These are phyloP conservation scores for Cynodonichthys magdalenae DNA, from an alignment of 2,797 vertebrate species.

Conservation along the genomic window DNA sequence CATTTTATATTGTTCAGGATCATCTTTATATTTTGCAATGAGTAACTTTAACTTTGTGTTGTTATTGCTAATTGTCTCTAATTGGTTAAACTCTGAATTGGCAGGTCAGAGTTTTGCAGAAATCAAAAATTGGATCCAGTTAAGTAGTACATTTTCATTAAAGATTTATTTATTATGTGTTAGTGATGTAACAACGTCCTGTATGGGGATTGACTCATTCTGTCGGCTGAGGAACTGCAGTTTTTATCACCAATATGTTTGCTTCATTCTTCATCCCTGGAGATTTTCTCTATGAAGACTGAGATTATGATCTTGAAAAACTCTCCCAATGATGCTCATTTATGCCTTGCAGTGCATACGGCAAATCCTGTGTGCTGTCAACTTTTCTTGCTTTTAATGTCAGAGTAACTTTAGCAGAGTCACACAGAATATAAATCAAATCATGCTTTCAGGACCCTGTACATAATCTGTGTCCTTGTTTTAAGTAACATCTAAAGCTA, in stretches of 20 bases:
- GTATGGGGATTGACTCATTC: too few species aligned
- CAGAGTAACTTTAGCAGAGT: constrained; percentile 14
- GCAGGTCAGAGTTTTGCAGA: too few species aligned
- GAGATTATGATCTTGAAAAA: constrained; percentile 16
- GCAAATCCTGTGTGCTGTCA: not conserved
- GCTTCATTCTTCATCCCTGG: not conserved
- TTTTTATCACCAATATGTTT: not conserved
- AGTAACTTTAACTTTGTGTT: too few species aligned
- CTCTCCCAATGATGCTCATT: constrained; percentile 11
- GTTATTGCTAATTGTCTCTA: too few species aligned
- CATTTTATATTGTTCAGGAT: too few species aligned
- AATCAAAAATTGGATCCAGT: too few species aligned
- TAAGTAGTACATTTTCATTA: too few species aligned
- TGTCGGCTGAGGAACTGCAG: not conserved
- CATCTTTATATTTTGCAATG: too few species aligned
- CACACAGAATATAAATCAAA: constrained; percentile 23
- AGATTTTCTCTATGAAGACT: not conserved
- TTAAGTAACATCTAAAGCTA: constrained; percentile 19
- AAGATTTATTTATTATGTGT: too few species aligned
- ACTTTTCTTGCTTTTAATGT: constrained; percentile 1
- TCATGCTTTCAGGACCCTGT: constrained; percentile 15
- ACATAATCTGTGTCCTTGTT: constrained; percentile 9
- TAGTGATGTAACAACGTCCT: too few species aligned
- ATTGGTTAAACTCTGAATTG: too few species aligned
- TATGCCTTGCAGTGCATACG: not conserved